phyloP scores from a whole-genome alignment of 2,888 invertebrate species.

The Mimas tiliae region DNA sequence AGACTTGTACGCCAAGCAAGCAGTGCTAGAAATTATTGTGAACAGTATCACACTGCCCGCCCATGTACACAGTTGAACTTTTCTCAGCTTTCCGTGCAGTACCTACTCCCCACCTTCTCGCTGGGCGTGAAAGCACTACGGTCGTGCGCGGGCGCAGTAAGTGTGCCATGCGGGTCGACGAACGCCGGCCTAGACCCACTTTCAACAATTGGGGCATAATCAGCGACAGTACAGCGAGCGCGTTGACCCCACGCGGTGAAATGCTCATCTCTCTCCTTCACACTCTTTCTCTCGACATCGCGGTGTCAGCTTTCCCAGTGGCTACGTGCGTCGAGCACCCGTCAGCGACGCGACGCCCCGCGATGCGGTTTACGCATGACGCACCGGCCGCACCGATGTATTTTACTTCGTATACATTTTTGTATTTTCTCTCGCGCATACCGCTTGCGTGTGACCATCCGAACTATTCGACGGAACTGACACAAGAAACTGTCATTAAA shows the following conservation, averaged over 20 bases:
- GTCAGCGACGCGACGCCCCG: slow-evolving; percentile 38
- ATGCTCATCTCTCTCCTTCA: slow-evolving; percentile 81
- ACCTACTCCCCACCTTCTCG: slow-evolving; percentile 67
- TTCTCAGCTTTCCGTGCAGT: slow-evolving; percentile 74
- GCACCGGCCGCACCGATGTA: slow-evolving; percentile 5
- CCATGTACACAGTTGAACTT: slow-evolving; percentile 51
- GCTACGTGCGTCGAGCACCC: slow-evolving; percentile 34
- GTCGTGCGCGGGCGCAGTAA: slow-evolving; percentile 74
- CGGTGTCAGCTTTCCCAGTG: slow-evolving; percentile 69
- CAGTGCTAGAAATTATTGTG: neutral
- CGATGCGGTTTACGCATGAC: slow-evolving; percentile 36
- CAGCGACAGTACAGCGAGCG: slow-evolving; percentile 82
- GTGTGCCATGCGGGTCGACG: slow-evolving; percentile 83
- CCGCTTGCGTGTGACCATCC: slow-evolving; percentile 76
- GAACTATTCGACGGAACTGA: slow-evolving; percentile 78
- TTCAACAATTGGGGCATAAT: slow-evolving; percentile 83
- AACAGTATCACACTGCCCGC: slow-evolving; percentile 42
- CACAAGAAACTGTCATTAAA: slow-evolving; percentile 77
- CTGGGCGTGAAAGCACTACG: slow-evolving; percentile 80
- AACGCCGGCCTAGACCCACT: slow-evolving; percentile 85
- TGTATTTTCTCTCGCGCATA: slow-evolving; percentile 59
- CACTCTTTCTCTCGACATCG: slow-evolving; percentile 80
- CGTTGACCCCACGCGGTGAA: slow-evolving; percentile 83
- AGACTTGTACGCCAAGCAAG: neutral
- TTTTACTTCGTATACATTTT: slow-evolving; percentile 12